Percentiles rank a stretch among this genome's conserved stretches.
phyloP scores from a whole-genome alignment of 2,888 invertebrate genomes.

The Caenorhabditis uteleia region DNA sequence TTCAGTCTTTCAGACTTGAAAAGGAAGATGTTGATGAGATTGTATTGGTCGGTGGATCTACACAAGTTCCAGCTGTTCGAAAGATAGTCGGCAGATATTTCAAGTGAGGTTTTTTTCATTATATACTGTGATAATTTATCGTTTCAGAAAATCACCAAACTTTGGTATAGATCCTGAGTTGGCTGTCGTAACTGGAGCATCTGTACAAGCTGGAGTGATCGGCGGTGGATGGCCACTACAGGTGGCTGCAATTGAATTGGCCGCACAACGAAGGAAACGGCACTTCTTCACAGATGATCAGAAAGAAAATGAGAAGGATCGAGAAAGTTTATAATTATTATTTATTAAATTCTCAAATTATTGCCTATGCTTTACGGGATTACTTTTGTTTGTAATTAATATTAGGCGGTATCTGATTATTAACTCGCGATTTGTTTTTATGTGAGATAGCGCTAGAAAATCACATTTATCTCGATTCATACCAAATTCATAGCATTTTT shows the following conservation, averaged over 20 bases:
- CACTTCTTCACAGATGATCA: conserved; percentile 63
- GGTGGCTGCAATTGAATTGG: conserved; percentile 70
- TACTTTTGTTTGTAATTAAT: conserved; percentile 2
- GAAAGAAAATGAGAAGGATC: conserved; percentile 42
- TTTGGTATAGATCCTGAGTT: conserved; percentile 72
- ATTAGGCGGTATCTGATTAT: no score
- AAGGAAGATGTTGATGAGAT: conserved; percentile 72
- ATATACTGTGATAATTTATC: neutral
- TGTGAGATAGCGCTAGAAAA: no score
- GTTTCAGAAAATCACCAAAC: conserved; percentile 67
- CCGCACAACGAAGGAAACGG: conserved; percentile 57
- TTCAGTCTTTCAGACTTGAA: conserved; percentile 27
- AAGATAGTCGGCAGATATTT: conserved; percentile 72
- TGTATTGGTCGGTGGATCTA: conserved; percentile 74
- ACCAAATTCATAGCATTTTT: no score
- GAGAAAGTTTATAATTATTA: conserved; percentile 1
- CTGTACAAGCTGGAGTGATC: conserved; percentile 73
- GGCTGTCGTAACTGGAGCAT: conserved; percentile 73
- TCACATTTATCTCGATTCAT: no score
- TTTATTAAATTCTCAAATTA: no score
- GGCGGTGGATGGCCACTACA: conserved; percentile 74
- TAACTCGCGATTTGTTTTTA: no score
- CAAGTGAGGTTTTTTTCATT: conserved; percentile 42
- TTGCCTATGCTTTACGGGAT: neutral
- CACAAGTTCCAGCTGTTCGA: conserved; percentile 72